These are phyloP conservation scores for Vulpes vulpes DNA, from an alignment of 2,113 vertebrate species.

Conservation along the genomic window DNA sequence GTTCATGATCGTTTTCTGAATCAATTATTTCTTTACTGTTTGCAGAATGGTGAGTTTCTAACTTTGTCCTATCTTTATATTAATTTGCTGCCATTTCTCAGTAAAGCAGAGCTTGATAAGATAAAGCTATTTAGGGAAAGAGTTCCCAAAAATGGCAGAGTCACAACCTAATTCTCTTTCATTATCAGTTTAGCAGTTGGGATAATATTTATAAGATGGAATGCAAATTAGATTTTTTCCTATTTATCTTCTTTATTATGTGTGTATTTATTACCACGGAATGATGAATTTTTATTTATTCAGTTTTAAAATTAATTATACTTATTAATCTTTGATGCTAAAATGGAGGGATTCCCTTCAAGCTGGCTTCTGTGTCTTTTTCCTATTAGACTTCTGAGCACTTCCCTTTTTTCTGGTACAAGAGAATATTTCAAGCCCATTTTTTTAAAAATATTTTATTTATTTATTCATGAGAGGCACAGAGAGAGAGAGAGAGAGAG, in stretches of 20 bases:
- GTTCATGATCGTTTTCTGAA: neutral
- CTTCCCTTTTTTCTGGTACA: neutral
- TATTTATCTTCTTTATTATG: neutral
- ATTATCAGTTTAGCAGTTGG: conserved; percentile 18
- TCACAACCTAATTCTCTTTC: neutral
- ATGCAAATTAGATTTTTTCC: conserved; percentile 18
- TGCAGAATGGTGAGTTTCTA: neutral
- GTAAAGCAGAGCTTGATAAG: neutral
- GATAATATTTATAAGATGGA: neutral
- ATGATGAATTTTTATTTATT: conserved; percentile 18
- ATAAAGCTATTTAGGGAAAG: neutral
- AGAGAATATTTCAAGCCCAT: conserved; percentile 2
- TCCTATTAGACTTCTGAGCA: neutral
- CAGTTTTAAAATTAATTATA: conserved; percentile 25
- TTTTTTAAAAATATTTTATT: too few relatives aligned
- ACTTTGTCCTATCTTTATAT: neutral
- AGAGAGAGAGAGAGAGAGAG: too few relatives aligned
- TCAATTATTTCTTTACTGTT: neutral
- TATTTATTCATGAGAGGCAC: too few relatives aligned
- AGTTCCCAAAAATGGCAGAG: neutral
- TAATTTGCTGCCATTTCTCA: conserved; percentile 30
- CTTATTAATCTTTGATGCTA: neutral
- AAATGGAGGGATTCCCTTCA: neutral
- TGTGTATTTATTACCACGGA: neutral
- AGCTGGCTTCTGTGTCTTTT: neutral